Conservation (phyloP, 2,888 invertebrate species). For the Tuberolachnus salignus region DNA sequence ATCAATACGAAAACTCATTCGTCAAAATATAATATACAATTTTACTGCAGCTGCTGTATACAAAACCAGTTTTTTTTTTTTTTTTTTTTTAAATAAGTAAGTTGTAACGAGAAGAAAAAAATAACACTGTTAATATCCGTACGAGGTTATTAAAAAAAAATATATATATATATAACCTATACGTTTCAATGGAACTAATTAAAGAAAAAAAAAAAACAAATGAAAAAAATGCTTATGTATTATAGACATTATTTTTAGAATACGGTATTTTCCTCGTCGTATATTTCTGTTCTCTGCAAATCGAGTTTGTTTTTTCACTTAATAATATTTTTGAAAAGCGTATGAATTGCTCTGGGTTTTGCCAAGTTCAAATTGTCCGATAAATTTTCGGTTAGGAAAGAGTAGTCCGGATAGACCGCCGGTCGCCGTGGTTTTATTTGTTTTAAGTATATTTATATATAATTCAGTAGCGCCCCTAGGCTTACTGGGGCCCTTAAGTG, state of each 20-base stretch:
- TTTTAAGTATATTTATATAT: too few relatives aligned
- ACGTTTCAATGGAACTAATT: constrained; percentile 14
- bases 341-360: neutral
- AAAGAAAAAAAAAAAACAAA: neutral
- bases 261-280: too few relatives aligned
- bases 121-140: neutral
- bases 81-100: too few relatives aligned
- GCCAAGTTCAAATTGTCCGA: neutral
- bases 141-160: neutral
- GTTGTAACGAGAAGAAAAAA: neutral
- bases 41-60: neutral
- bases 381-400: neutral
- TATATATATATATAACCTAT: too few relatives aligned
- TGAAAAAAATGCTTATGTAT: too few relatives aligned
- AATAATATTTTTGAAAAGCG: too few relatives aligned
- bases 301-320: too few relatives aligned
- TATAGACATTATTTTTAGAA: too few relatives aligned
- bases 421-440: too few relatives aligned
- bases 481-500: too few relatives aligned
- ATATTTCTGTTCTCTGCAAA: too few relatives aligned
- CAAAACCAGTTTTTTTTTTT: constrained; percentile 24
- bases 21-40: neutral
- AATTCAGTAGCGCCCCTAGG: too few relatives aligned
- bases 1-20: constrained; percentile 22
- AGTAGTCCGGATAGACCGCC: neutral